Percentiles rank a stretch among this genome's conserved stretches.
phyloP scores from a whole-genome alignment of 2,888 invertebrate species.

The Matsumyia berberina region DNA sequence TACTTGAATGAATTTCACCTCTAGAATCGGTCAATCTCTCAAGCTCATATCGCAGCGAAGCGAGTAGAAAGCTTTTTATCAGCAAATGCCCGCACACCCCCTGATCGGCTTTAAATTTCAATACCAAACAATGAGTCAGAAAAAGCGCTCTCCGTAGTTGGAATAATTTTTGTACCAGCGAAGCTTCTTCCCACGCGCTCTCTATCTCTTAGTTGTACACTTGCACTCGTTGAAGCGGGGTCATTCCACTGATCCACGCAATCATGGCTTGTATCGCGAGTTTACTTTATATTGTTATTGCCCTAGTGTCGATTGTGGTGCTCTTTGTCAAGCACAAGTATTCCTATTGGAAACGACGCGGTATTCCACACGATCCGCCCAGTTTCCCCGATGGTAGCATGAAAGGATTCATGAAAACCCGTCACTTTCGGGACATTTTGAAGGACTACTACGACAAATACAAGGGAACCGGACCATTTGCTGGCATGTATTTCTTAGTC shows the following conservation, averaged over 20 bases:
- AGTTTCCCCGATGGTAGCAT: conserved; percentile 80
- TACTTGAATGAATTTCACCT: no score
- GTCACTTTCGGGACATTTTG: conserved; percentile 78
- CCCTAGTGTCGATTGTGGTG: conserved; percentile 3
- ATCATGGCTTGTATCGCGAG: conserved; percentile 15
- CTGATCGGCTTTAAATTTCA: no score
- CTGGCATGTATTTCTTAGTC: conserved; percentile 79
- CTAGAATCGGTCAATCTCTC: no score
- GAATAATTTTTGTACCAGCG: no score
- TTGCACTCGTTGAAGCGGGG: neutral
- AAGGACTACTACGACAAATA: conserved; percentile 78
- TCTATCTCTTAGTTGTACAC: neutral
- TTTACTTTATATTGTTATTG: conserved; percentile 7
- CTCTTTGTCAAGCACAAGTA: conserved; percentile 4
- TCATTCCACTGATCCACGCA: neutral
- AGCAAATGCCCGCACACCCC: no score
- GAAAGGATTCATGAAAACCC: conserved; percentile 78
- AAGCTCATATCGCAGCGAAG: no score
- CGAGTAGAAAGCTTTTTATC: no score
- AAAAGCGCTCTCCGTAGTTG: no score
- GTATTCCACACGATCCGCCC: conserved; percentile 81
- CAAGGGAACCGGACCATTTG: conserved; percentile 78
- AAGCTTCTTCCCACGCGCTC: no score
- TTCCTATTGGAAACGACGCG: conserved; percentile 81
- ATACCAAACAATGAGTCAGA: no score